phyloP scores from a whole-genome alignment of 2,888 invertebrate genomes.

The Linnaemya vulpina region DNA sequence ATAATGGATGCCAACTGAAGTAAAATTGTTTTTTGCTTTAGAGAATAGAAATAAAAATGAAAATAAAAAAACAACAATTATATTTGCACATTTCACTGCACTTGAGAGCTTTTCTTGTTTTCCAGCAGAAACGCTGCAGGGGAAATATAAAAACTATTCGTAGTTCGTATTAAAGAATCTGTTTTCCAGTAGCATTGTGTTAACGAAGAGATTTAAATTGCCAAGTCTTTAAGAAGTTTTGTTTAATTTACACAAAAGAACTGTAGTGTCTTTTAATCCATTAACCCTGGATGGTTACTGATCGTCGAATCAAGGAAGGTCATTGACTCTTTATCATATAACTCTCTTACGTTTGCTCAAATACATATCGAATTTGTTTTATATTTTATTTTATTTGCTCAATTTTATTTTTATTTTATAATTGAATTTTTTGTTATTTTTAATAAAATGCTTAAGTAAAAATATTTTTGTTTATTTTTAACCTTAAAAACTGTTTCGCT shows the following conservation, averaged over 20 bases:
- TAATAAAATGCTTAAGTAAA: too few relatives aligned
- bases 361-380: too few relatives aligned
- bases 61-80: conserved; percentile 59
- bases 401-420: too few relatives aligned
- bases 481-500: too few relatives aligned
- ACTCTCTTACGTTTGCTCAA: too few relatives aligned
- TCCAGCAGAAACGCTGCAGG: background rate
- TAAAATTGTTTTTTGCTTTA: background rate
- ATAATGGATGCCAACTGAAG: conserved; percentile 12
- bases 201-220: background rate
- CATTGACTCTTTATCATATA: too few relatives aligned
- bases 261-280: too few relatives aligned
- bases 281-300: too few relatives aligned
- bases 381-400: too few relatives aligned
- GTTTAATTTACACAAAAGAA: background rate
- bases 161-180: background rate
- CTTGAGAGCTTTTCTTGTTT: conserved; percentile 63
- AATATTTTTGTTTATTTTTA: too few relatives aligned
- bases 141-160: conserved; percentile 17
- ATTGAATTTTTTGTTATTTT: too few relatives aligned
- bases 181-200: background rate
- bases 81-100: conserved; percentile 71
- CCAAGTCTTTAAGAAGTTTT: background rate
- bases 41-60: conserved; percentile 14
- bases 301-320: too few relatives aligned